Evolutionary conservation across 2,113 vertebrate genomes (phyloP).

Genomic region (Galbula dea): DNA sequence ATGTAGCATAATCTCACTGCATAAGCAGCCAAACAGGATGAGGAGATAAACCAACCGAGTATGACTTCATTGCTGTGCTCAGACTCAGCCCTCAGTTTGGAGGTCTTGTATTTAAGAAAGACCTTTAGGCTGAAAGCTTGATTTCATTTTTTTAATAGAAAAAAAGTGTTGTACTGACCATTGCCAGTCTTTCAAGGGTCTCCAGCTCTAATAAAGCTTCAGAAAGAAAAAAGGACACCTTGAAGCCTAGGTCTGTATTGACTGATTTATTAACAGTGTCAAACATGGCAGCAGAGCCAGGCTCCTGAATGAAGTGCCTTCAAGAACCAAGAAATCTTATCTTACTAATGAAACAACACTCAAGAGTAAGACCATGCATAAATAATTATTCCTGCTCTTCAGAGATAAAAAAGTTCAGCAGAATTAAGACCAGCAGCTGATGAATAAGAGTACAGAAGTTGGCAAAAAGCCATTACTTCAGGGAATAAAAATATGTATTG

Average conservation of each 20-base stretch:
- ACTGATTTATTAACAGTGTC: neutral
- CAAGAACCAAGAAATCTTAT: neutral
- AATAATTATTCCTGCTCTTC: neutral
- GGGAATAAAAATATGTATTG: slow-evolving; percentile 39
- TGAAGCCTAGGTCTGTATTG: neutral
- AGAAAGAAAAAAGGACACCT: neutral
- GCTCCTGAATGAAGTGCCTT: neutral
- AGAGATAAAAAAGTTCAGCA: neutral
- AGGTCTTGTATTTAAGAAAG: neutral
- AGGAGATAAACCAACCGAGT: neutral
- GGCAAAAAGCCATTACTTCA: neutral
- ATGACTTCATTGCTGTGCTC: neutral
- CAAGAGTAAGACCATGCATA: neutral
- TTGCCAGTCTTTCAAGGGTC: neutral
- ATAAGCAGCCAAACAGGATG: neutral
- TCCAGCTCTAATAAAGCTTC: neutral
- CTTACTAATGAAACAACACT: neutral
- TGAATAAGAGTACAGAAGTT: neutral
- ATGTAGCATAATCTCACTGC: neutral
- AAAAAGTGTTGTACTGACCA: neutral
- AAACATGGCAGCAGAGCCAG: neutral
- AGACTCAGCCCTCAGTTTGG: neutral
- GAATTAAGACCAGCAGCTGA: slow-evolving; percentile 16
- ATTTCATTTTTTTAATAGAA: neutral
- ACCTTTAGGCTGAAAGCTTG: neutral